Evolutionary conservation across 2,888 invertebrate genomes (phyloP).

Genomic region (Scrobipalpa costella): DNA sequence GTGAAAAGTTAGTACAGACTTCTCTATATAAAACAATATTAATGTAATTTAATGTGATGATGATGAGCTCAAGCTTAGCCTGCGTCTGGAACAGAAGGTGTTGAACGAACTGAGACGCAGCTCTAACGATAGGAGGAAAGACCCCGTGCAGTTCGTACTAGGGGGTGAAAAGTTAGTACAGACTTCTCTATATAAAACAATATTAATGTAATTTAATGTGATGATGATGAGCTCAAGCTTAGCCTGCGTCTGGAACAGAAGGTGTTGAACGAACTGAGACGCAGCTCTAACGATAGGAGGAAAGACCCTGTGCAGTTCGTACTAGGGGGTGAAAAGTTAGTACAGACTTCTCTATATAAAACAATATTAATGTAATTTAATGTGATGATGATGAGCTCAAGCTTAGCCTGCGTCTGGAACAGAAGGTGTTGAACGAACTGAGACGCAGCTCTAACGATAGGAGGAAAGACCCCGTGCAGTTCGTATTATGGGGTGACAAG

Average conservation of each 20-base stretch:
- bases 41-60: too few relatives aligned
- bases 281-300: slow-evolving; percentile 65
- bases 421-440: slow-evolving; percentile 55
- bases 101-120: slow-evolving; percentile 63
- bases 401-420: too few relatives aligned
- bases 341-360: slow-evolving; percentile 28
- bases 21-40: too few relatives aligned
- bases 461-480: slow-evolving; percentile 66
- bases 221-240: slow-evolving; percentile 45
- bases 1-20: slow-evolving; percentile 65
- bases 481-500: slow-evolving; percentile 74
- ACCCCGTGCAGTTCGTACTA: slow-evolving; percentile 68
- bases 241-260: too few relatives aligned
- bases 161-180: slow-evolving; percentile 73
- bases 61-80: slow-evolving; percentile 43
- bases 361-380: too few relatives aligned
- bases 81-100: slow-evolving; percentile 31
- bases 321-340: slow-evolving; percentile 75
- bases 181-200: not conserved
- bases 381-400: slow-evolving; percentile 48
- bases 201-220: too few relatives aligned
- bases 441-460: slow-evolving; percentile 68
- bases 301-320: slow-evolving; percentile 70
- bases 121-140: slow-evolving; percentile 64
- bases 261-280: slow-evolving; percentile 58